Evolutionary conservation across 2,888 invertebrate genomes (phyloP), one percentile per base, ranked within the genome.

Genomic region (Agrochola macilenta): DNA sequence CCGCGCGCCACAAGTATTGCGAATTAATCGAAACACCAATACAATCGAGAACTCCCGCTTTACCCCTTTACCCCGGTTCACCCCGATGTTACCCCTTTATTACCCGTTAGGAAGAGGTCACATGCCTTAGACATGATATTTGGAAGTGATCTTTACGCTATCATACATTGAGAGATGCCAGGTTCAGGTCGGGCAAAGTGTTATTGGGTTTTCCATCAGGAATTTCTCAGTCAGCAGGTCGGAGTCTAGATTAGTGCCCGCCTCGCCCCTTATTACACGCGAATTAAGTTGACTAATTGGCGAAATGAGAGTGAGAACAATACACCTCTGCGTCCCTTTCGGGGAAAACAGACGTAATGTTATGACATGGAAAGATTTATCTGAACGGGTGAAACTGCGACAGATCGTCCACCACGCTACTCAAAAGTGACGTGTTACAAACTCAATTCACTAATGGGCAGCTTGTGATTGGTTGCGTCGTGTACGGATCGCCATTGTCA

Each of bases 1-100:
- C 87, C 84, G 89, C 89, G 87, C 86, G 91, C 88, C 92, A 93
- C 93, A 93, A 94, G 94, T 93, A 94, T 94, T 91, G 92, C 93
- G 92, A 93, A 92, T 93, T 93, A 93, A 93, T 94, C 91, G 94
- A 93, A 92, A 93, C 93, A 93, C 92, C 88, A 90, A 82, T 61
- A 85, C 85, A 85, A 85, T 85, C 66, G 73, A 63, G 35, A 23
- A 5, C 39, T 8, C n/a, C 58, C 69, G 76, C 35, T 11, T 49
- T 12, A 3, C 46, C 43, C 63, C 39, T 23, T 26, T 1, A 66
- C 73, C 57, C 69, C 64, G 23, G 23, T 26, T 69, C 3, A 35
- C 39, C 49, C 26, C 20, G 12, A 14, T 20, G 35, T n/a, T 39
- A 80, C 81, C 81, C 63, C 43, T 64, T 52, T 81, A 64, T 63